Conservation (phyloP, 2,888 invertebrate genomes). For the Cephus spinipes region DNA sequence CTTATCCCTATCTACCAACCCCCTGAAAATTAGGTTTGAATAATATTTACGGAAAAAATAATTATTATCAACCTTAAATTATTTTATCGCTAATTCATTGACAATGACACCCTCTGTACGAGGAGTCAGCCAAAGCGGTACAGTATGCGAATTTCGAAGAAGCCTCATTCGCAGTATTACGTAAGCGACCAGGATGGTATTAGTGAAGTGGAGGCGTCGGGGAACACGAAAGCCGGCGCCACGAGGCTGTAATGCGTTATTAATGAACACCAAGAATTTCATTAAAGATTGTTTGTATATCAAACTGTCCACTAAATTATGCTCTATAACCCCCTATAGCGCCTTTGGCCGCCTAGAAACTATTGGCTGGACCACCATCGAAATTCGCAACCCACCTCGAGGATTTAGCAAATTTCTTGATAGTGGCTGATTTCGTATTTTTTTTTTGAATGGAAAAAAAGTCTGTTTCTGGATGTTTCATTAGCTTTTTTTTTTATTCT, state of each 20-base stretch:
- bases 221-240: conserved; percentile 38
- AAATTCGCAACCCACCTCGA: not conserved
- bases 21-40: not conserved
- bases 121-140: not conserved
- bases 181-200: not conserved
- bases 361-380: conserved; percentile 50
- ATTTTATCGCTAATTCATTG: not conserved
- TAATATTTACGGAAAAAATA: not conserved
- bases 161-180: not conserved
- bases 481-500: not conserved
- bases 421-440: not conserved
- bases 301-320: conserved; percentile 74
- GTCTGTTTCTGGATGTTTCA: not conserved
- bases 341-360: conserved; percentile 59
- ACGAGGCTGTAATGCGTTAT: conserved; percentile 72
- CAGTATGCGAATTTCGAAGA: not conserved
- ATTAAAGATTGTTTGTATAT: conserved; percentile 75
- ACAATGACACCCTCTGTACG: not conserved
- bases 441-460: conserved; percentile 2
- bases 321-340: conserved; percentile 61
- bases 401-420: not conserved
- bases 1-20: not conserved
- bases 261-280: conserved; percentile 78
- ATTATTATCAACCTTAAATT: not conserved
- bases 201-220: conserved; percentile 14